Evolutionary conservation across 2,888 invertebrate genomes (phyloP), one percentile per base, ranked within the genome.

Genomic region (Bombylius discolor): DNA sequence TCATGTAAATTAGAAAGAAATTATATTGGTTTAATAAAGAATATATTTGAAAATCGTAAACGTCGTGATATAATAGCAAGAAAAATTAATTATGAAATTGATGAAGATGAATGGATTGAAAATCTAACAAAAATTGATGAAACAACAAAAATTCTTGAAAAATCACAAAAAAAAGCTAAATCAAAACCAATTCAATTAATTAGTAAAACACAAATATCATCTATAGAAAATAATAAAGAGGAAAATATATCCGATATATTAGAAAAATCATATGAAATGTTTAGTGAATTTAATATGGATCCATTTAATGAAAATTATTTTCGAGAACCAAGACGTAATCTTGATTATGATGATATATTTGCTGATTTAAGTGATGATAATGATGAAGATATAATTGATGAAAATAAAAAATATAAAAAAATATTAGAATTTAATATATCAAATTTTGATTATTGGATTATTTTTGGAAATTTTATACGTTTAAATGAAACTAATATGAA

Each of bases 361-460:
- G 59, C 56, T 7, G 60, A 59, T 7, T 39, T 67, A 36, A 64
- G 63, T 48, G 65, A 65, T 46, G 62, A 64, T 48, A 64, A 65
- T 9, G 14, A 42, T 32, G 4, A 23, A 1, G 47, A 54, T n/a
- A 42, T 11, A 11, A 46, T 46, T 5, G 5, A 54, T 3, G 48
- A 12, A n/a, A 6, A 54, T 3, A 48, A 12, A n/a, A 12, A 48
- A 5, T 32, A 42, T 5, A 51, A 23, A 36, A 32, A 50, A 47
- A 32, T 23, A n/a, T 51, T 62, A 4, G 51, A 51, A 34, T 60
- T 73, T 32, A 60, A 64, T 39, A 63, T 67, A 9, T 70, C 73
- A 4, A 70, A 69, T 56, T 67, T 71, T 56, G 72, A 74, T 60
- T 69, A 66, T 57, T 74, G 74, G 74, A 61, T 67, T n/a, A 53